phyloP scores from a whole-genome alignment of 2,113 vertebrate genomes.

The Corapipo altera region DNA sequence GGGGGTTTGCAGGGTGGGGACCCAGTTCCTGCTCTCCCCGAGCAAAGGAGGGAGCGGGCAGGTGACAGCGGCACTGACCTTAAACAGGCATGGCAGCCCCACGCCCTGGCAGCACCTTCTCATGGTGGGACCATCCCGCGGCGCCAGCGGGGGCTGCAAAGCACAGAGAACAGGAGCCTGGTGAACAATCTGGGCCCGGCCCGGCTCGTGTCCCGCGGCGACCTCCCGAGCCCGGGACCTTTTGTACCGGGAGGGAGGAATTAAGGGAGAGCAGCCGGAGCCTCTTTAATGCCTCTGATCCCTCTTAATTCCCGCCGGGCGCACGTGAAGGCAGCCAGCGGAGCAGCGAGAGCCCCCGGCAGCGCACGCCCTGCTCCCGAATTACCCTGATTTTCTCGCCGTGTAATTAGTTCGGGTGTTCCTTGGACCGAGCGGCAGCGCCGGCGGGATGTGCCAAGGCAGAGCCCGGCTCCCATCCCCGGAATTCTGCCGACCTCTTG shows the following conservation, averaged over 20 bases:
- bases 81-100: slow-evolving; percentile 73
- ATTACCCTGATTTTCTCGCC: not conserved
- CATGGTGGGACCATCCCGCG: slow-evolving; percentile 46
- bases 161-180: not conserved
- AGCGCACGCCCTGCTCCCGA: not conserved
- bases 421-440: not conserved
- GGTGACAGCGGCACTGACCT: slow-evolving; percentile 57
- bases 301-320: not conserved
- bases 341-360: not conserved
- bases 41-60: not conserved
- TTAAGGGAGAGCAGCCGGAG: not conserved
- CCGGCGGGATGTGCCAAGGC: not conserved
- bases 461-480: not conserved
- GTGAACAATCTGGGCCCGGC: not conserved
- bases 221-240: not conserved
- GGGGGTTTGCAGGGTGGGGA: not conserved
- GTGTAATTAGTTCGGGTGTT: not conserved
- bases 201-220: rapidly evolving
- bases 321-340: not conserved
- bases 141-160: not conserved
- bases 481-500: not conserved
- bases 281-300: not conserved
- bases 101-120: slow-evolving; percentile 68
- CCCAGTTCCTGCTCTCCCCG: not conserved
- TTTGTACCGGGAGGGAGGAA: not conserved